Percentiles rank a stretch among this genome's conserved stretches.
phyloP scores from a whole-genome alignment of 2,888 invertebrate genomes.

The Gibbula magus region DNA sequence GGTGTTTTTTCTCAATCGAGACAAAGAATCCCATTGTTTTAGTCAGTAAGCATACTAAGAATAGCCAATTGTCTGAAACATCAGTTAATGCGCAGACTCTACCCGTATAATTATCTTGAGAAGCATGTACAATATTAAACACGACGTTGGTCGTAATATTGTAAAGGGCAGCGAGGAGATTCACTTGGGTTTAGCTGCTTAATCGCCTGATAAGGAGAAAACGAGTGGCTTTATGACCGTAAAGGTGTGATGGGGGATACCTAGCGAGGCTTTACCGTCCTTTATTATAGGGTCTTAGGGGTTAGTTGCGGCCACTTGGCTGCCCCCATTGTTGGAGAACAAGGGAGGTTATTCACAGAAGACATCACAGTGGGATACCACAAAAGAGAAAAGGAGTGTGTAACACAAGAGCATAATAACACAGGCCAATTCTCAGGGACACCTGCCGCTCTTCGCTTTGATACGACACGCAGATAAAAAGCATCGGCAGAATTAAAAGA shows the following conservation, averaged over 20 bases:
- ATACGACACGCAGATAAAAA: constrained; percentile 5
- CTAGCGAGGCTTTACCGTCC: neutral
- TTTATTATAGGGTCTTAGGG: constrained; percentile 5
- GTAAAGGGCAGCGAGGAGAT: neutral
- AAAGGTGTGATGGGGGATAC: neutral
- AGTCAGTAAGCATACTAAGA: no score
- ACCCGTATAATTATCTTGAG: no score
- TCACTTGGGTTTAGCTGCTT: neutral
- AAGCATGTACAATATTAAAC: neutral
- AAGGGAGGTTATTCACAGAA: neutral
- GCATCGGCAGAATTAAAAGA: constrained; percentile 8
- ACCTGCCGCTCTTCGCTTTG: neutral
- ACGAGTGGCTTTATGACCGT: constrained; percentile 3
- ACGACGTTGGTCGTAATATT: neutral
- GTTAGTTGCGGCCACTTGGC: neutral
- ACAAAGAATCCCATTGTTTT: no score
- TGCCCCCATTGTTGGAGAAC: neutral
- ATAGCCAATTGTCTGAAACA: no score
- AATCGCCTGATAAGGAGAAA: neutral
- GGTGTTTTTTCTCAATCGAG: no score
- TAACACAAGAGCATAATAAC: constrained; percentile 1
- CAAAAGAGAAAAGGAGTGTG: constrained; percentile 9
- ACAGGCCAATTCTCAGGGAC: neutral
- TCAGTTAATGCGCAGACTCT: no score
- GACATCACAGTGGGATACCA: constrained; percentile 13